Evolutionary conservation across 1,140 invertebrate species (phyloP), one percentile per base, ranked within the genome.

Genomic region (Grapholita molesta): DNA sequence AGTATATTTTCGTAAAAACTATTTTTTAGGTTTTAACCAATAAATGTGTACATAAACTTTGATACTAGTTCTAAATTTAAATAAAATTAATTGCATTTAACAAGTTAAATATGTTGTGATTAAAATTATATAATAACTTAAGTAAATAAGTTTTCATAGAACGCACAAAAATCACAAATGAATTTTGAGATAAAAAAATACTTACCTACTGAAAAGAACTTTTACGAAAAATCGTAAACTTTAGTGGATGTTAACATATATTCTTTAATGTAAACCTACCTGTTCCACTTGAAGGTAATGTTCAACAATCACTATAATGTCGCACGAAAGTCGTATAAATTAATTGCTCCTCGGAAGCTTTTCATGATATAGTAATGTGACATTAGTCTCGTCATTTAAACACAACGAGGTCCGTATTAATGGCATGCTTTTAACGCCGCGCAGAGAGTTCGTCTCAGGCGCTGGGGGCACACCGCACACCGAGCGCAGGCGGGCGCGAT

Each of bases 341-440:
- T 75, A 82, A 83, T 81, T 68, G 69, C 83, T 83, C 71, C 81
- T 84, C 82, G 83, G 76, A 76, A 83, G 79, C 72, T 80, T 75
- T 70, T 76, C 78, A 84, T 83, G 71, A 76, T 79, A 78, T 80
- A 79, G 79, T 76, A 84, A 77, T 70, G 67, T 78, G 73, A 78
- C 78, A 84, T 84, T 79, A 82, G 80, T 80, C 72, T 82, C 78
- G 76, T 86, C 70, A 76, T 80, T 78, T 71, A 72, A 84, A 80
- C 79, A 86, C 80, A 80, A 79, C 73, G 70, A 70, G 75, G 76
- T 32, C 67, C 69, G 68, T 83, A 82, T 76, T 82, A 85, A 82
- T 79, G 77, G 73, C 83, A 84, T 82, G 79, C 73, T 82, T 84
- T 79, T 77, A 81, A 83, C 55, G 55, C 12, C 70, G 78, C 70